Percentiles rank a stretch among this genome's conserved stretches.
These are phyloP conservation scores for Abrostola tripartita DNA, from an alignment of 2,888 invertebrate genomes.

Conservation along the genomic window DNA sequence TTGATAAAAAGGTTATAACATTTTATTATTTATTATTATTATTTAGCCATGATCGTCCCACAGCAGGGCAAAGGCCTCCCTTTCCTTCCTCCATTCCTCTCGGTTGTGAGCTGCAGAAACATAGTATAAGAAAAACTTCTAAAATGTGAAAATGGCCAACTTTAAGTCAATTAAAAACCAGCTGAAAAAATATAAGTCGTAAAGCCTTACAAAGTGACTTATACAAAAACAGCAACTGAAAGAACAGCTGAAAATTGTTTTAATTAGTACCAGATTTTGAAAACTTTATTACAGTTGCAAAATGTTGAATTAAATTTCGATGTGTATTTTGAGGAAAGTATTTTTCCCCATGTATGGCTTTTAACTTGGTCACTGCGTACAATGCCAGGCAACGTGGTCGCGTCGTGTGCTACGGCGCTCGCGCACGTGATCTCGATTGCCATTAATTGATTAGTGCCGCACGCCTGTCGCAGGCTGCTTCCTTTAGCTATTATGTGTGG, in stretches of 20 bases:
- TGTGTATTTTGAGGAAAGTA: constrained; percentile 38
- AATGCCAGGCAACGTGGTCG: constrained; percentile 57
- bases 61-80: no score
- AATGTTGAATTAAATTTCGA: constrained; percentile 30
- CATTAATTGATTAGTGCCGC: constrained; percentile 79
- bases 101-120: no score
- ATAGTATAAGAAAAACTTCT: no score
- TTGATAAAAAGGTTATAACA: neutral
- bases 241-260: constrained; percentile 12
- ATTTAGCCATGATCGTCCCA: no score
- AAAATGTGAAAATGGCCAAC: constrained; percentile 8
- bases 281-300: neutral
- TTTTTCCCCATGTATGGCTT: constrained; percentile 34
- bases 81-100: no score
- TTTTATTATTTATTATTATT: no score
- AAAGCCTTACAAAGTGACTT: constrained; percentile 6
- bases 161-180: constrained; percentile 9
- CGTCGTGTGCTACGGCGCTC: constrained; percentile 55
- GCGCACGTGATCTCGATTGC: constrained; percentile 72
- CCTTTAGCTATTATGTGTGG: constrained; percentile 39
- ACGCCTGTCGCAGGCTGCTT: constrained; percentile 61
- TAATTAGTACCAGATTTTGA: constrained; percentile 16
- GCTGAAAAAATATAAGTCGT: constrained; percentile 3
- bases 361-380: constrained; percentile 34
- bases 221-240: constrained; percentile 5